Conservation (phyloP, 2,797 vertebrate species). For the Danio albolineatus region DNA sequence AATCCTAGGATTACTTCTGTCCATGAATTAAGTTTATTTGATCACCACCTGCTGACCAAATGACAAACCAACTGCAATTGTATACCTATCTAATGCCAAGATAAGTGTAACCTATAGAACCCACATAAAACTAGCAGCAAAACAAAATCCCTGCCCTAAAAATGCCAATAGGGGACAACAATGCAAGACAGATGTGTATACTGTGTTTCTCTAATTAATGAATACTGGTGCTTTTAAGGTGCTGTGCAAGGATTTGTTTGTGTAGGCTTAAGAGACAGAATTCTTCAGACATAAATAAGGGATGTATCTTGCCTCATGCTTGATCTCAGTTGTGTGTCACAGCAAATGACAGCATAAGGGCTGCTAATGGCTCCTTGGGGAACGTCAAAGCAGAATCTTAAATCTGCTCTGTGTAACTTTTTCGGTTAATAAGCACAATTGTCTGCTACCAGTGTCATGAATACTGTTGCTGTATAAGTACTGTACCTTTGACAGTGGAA, state of each 20-base stretch:
- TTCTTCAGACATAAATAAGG: conserved; percentile 77
- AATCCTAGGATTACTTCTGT: neutral
- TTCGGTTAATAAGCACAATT: no score
- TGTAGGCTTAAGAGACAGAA: conserved; percentile 58
- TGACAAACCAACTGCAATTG: neutral
- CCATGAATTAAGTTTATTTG: neutral
- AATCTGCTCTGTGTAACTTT: no score
- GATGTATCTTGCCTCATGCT: conserved; percentile 66
- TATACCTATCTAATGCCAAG: conserved; percentile 34
- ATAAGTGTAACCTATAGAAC: conserved; percentile 64
- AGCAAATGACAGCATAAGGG: conserved; percentile 60
- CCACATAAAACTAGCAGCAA: conserved; percentile 74
- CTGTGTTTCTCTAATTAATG: conserved; percentile 74
- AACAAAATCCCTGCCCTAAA: conserved; percentile 80
- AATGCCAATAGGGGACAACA: conserved; percentile 75
- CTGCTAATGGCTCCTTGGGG: conserved; percentile 70
- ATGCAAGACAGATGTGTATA: conserved; percentile 68
- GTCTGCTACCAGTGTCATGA: no score
- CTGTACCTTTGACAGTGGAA: no score
- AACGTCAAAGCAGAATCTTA: conserved; percentile 34
- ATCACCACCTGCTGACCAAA: neutral
- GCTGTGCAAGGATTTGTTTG: conserved; percentile 13
- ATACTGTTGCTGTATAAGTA: no score
- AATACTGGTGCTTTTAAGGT: conserved; percentile 57
- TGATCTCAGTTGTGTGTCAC: conserved; percentile 73